Base-by-base conservation (phyloP, 2,797 vertebrate genomes). In the Acanthopagrus latus region DNA sequence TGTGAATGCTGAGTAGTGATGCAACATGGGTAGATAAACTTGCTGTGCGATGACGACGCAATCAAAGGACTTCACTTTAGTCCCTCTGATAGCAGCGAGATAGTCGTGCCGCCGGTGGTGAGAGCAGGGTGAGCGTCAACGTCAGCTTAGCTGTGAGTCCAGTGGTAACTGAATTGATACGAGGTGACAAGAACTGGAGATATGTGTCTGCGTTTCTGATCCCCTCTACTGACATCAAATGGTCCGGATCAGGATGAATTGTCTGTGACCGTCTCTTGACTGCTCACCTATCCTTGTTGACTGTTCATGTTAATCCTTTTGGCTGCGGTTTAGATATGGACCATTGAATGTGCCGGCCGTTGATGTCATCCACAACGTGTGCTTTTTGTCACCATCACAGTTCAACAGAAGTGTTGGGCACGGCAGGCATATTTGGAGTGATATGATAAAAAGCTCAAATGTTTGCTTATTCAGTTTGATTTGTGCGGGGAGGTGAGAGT, bases 1-100 rank as follows among this genome's bases (percentile, higher is more conserved):
- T 78, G 82, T 84, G 87, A 91, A 86, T 70, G 64, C 74, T 55
- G 77, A 78, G 69, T 11, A 52, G 80, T 91, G 91, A 91, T 72
- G 88, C 88, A 93, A 90, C 77, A 56, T 14, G 62, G 85, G 78
- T 17, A 87, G 88, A 93, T 89, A 83, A 90, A 87, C 64, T 52
- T 23, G 60, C 86, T 38, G 67, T 64, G 62, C 44, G 38, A 81
- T 81, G 81, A 86, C 78, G n/a, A 56, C 2, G 67, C 83, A 88
- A 81, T 87, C 87, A 80, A 62, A 77, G 71, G 65, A 56, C 78
- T 65, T 83, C 73, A 71, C 76, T 80, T 70, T 59, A 74, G 71
- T 65, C n/a, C 73, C 71, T 33, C 71, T 65, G 80, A 87, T 80
- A 82, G 62, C 79, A 7, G 56, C 2, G 1, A 83, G 79, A 71